phyloP scores from a whole-genome alignment of 2,113 vertebrate genomes.

The Dolichallabes microphthalmus region DNA sequence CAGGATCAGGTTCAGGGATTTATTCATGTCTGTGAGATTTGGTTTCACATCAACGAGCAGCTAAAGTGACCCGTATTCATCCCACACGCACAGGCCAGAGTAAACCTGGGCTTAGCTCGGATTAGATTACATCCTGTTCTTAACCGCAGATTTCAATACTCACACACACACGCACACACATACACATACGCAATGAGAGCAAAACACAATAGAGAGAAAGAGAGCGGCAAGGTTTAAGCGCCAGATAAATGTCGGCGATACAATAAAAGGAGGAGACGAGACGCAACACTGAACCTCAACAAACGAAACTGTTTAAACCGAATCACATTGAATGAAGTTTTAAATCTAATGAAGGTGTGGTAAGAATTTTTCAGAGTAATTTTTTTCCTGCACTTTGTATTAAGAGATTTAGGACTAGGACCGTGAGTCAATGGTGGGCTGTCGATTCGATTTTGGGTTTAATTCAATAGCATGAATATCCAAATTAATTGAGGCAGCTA shows the following conservation, averaged over 20 bases:
- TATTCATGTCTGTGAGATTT: conserved; percentile 65
- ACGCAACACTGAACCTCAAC: conserved; percentile 25
- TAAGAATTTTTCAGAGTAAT: background rate
- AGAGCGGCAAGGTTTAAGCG: conserved; percentile 1
- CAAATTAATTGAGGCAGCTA: too few species aligned
- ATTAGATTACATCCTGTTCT: conserved; percentile 45
- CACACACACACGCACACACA: conserved; percentile 5
- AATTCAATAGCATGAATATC: too few species aligned
- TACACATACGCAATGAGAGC: background rate
- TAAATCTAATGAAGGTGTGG: background rate
- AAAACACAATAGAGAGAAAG: conserved; percentile 14
- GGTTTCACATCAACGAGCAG: conserved; percentile 72
- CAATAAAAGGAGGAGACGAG: conserved; percentile 17
- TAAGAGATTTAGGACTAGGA: background rate
- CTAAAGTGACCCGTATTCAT: conserved; percentile 49
- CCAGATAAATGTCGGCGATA: conserved; percentile 2
- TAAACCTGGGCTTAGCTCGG: conserved; percentile 26
- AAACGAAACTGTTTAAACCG: background rate
- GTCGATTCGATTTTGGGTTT: too few species aligned
- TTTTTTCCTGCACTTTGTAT: background rate
- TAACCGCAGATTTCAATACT: conserved; percentile 30
- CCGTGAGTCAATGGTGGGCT: too few species aligned
- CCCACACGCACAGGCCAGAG: conserved; percentile 38
- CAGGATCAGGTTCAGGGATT: conserved; percentile 66
- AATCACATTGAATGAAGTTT: background rate